These are phyloP conservation scores for Centruroides sculpturatus DNA, from an alignment of 1,140 invertebrate genomes.

Conservation along the genomic window DNA sequence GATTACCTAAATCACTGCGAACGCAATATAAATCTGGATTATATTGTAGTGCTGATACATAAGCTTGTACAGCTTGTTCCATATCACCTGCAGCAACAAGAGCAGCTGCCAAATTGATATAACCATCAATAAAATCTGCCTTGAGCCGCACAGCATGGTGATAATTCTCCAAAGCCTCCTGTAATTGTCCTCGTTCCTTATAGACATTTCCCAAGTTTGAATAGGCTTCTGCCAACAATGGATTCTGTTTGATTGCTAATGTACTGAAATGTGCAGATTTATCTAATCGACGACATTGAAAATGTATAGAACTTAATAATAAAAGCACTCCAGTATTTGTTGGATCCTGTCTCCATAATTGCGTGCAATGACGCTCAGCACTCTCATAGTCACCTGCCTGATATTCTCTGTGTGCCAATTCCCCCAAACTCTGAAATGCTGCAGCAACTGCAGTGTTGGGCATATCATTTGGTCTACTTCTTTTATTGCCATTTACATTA, in stretches of 20 bases:
- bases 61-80: constrained; percentile 98
- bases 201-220: constrained; percentile 98
- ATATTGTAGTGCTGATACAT: constrained; percentile 96
- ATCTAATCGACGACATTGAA: constrained; percentile 89
- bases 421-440: no score
- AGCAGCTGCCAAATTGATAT: constrained; percentile 96
- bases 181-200: constrained; percentile 89
- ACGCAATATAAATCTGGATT: constrained; percentile 99
- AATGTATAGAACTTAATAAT: constrained; percentile 93
- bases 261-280: constrained; percentile 93
- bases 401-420: constrained; percentile 94
- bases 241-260: constrained; percentile 96
- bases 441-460: no score
- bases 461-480: no score
- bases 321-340: constrained; percentile 92
- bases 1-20: constrained; percentile 96
- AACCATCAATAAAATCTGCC: constrained; percentile 99
- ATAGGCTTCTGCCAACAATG: constrained; percentile 92
- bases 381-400: constrained; percentile 96
- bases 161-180: constrained; percentile 90
- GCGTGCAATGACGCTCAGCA: constrained; percentile 97
- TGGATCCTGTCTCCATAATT: constrained; percentile 90
- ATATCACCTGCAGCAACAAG: constrained; percentile 95
- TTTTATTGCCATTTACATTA: no score
- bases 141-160: constrained; percentile 93